Base-by-base conservation (phyloP, 2,888 invertebrate species). In the Scaptomyza cyrtandrae region DNA sequence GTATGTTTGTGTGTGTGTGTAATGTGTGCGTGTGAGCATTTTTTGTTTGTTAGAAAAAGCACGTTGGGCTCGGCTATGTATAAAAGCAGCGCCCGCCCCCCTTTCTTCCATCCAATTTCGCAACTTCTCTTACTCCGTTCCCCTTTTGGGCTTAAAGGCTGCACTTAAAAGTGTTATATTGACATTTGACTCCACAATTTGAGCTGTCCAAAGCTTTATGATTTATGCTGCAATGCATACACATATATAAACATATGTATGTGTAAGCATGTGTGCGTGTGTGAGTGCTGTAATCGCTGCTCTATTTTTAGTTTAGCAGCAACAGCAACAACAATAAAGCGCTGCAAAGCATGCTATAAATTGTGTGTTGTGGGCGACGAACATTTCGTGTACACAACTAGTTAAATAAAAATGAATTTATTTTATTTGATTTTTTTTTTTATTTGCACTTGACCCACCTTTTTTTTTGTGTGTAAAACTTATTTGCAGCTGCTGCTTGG, bases 371-470 rank as follows among this genome's bases (percentile, higher is more conserved):
- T 55, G 61, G 55, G 65, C 53, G 70, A 64, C 60, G 19, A 53
- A 64, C 70, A 61, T 78, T 84, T 82, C 78, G 86, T 86, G 88
- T 78, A 76, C 59, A 79, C 66, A 82, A 85, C 78, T 83, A 86
- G 82, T 86, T 74, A 86, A 85, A 80, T 71, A 71, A 74, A 74
- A 45, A 16, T 31, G 29, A 45, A 44, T 54, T 33, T 35, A n/a
- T 13, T 16, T 57, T 35, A 29, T 11, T 14, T 13, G 11, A 35
- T 35, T 14, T 37, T 24, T 52, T 14, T 14, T 24, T 35, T 19
- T 16, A 4, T 41, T 82, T 89, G 83, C 90, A 90, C 90, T 90
- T 90, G 90, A 90, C 90, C 90, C 90, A 90, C 90, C 90, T 90
- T 88, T 81, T 85, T 76, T 70, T 56, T 16, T 57, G 41, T 56